Evolutionary conservation across 2,797 vertebrate genomes (phyloP), one percentile per base, ranked within the genome.

Genomic region (Melanogrammus aeglefinus): DNA sequence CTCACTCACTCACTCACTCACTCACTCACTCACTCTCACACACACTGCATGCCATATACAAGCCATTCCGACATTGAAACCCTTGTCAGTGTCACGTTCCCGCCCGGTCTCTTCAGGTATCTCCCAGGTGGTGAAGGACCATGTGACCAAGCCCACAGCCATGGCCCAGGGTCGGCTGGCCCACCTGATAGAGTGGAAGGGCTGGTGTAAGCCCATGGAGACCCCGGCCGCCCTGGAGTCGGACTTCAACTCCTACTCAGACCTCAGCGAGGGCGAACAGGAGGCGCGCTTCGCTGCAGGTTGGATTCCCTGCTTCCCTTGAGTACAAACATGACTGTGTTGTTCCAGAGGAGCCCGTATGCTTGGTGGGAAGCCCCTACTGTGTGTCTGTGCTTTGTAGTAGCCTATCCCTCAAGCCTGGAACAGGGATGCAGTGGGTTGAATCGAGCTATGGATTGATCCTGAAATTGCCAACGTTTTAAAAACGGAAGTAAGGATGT

Each of bases 171-270:
- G 98, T 82, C 94, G 98, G 0, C 96, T 99, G 0, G 98, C 98
- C 76, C 98, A 98, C 82, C 95, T 99, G 73, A 99, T 99, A 0
- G 98, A 99, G 88, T 99, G 98, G 98, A 99, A 99, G 86, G 98
- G 98, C 75, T 98, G 98, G 97, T 96, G 96, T 84, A 98, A 96
- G 88, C 98, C 97, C 0, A 96, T 94, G 1, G 98, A 99, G 82
- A 93, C 96, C 0, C 95, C 97, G 0, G 87, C 93, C 0, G 95
- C 96, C 24, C 90, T 96, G 78, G 97, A 98, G 76, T 95, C 96
- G 12, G 96, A 98, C 85, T 96, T 98, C 91, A 97, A 95, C 89
- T 98, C 97, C 13, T 99, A 99, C 90, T 98, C 97, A 0, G 97
- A 98, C 90, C 95, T 99, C 85, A 96, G 95, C 0, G 98, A 99